These are phyloP conservation scores for Clarias fuscus DNA, from an alignment of 2,797 vertebrate genomes.

Conservation along the genomic window DNA sequence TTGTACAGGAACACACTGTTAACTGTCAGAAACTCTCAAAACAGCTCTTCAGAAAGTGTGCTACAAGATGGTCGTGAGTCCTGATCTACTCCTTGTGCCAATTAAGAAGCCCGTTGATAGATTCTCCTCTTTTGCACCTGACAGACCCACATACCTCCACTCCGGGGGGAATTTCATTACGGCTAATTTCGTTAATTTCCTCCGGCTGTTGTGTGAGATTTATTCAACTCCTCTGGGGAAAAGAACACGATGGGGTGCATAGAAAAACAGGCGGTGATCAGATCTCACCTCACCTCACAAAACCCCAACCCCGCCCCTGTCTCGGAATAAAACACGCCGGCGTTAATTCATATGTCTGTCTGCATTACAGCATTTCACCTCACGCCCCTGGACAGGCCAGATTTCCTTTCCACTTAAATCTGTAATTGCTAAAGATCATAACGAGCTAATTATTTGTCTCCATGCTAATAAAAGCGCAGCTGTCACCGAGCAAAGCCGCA, in stretches of 20 bases:
- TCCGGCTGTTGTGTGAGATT: slow-evolving; percentile 36
- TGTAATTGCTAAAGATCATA: slow-evolving; percentile 56
- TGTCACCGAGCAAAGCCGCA: slow-evolving; percentile 35
- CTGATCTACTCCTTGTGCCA: slow-evolving; percentile 29
- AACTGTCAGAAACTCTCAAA: slow-evolving; percentile 36
- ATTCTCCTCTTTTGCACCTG: slow-evolving; percentile 22
- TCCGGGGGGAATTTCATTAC: slow-evolving; percentile 23
- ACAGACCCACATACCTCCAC: slow-evolving; percentile 25
- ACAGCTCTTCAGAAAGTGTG: slow-evolving; percentile 16
- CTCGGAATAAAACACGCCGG: not conserved
- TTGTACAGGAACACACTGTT: not conserved
- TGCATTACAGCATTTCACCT: not conserved
- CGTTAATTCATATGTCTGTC: slow-evolving; percentile 23
- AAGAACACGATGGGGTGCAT: not conserved
- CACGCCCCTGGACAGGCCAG: slow-evolving; percentile 14
- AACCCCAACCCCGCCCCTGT: not conserved
- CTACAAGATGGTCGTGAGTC: slow-evolving; percentile 2
- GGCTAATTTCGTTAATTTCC: slow-evolving; percentile 39
- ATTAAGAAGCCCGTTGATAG: slow-evolving; percentile 23
- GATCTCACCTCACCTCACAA: not conserved
- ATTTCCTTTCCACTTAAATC: slow-evolving; percentile 53
- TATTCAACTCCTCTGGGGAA: not conserved
- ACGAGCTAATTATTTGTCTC: slow-evolving; percentile 54
- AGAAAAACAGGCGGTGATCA: slow-evolving; percentile 3
- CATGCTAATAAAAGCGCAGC: slow-evolving; percentile 58